Base-by-base conservation (phyloP, 1,140 invertebrate species). In the Subanguina moxae region DNA sequence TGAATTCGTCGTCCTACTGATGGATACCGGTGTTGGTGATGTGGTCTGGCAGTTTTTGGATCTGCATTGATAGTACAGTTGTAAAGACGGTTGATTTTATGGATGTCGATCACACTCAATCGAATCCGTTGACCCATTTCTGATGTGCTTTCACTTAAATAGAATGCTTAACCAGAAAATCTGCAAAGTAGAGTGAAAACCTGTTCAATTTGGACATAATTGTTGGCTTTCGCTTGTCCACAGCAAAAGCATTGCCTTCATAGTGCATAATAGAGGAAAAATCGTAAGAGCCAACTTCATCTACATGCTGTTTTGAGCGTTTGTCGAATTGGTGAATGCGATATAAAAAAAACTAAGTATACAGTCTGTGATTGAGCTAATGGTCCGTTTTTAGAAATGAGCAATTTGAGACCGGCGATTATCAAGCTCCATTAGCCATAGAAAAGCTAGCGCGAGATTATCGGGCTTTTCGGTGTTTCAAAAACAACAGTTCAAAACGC, bases 201-300 rank as follows among this genome's bases (percentile, higher is more conserved):
- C 38, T 1, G 21, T 30, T 1, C 5, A 66, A 3, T 23, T 42
- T 70, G 7, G 68, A 52, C 8, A 70, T 30, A 25, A 70, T 70
- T 28, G 68, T 70, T 0, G 68, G 68, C 7, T 19, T 48, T 17
- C n/a, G 13, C 46, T 70, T 70, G 61, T 70, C 68, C 0, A 71
- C 30, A 0, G 69, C 69, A 64, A 72, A 71, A 23, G 69, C 69
- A 7, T 56, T 71, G 32, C 25, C n/a, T 57, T 71, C 69, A 30
- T 72, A 71, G 27, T 71, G 69, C 57, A 71, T 38, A 27, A 71
- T 72, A 1, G 71, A 73, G 1, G 15, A 19, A 30, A 72, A 64
- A 63, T 71, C 68, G 45, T 71, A 71, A 1, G 58, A n/a, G 1
- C 65, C 65, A 63, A 64, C 11, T 43, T 48, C 57, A 27, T 71